Evolutionary conservation across 2,113 vertebrate genomes (phyloP), one percentile per base, ranked within the genome.

Genomic region (Chelonoidis abingdonii): DNA sequence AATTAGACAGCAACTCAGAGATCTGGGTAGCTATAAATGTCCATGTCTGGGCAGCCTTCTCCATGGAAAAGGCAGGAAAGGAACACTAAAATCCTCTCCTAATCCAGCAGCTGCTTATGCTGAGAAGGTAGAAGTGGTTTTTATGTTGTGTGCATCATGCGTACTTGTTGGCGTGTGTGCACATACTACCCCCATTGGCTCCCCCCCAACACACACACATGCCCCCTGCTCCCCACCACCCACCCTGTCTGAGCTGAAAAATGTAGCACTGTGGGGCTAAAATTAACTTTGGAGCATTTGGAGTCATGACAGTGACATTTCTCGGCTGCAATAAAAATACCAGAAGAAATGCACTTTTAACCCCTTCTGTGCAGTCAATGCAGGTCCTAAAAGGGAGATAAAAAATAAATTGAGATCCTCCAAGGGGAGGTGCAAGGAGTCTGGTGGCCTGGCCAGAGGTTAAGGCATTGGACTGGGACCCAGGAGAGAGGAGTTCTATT

Each of bases 21-120:
- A 69, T 84, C 83, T 92, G 82, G 69, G 49, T 76, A 90, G 91
- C 89, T 93, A 93, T 96, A 93, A 94, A 93, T 89, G 90, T 94
- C 95, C 93, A 89, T 78, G 72, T 91, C 87, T 27, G 10, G 2
- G 79, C 59, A 83, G 91, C 76, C 79, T 92, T 88, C 0, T 0
- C 95, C 95, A 29, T 95, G 52, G 38, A 13, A 88, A 89, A 92
- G 53, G 53, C 17, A 80, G 29, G 52, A 93, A 94, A 83, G 88
- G 96, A 93, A 97, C 97, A 95, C 93, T 96, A 97, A 97, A 97
- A 93, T 96, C 97, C 96, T 24, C 79, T 91, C 88, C 84, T 97
- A 97, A 97, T 96, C 97, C 83, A 0, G 53, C 54, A 90, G 72
- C 93, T 91, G 87, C 95, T 94, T 89, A 44, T 90, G 89, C 94